A percentile compares a stretch with the other conserved stretches of the same genome.
These are phyloP conservation scores for Sminthurides aquaticus DNA, from an alignment of 2,888 invertebrate genomes.

Conservation along the genomic window DNA sequence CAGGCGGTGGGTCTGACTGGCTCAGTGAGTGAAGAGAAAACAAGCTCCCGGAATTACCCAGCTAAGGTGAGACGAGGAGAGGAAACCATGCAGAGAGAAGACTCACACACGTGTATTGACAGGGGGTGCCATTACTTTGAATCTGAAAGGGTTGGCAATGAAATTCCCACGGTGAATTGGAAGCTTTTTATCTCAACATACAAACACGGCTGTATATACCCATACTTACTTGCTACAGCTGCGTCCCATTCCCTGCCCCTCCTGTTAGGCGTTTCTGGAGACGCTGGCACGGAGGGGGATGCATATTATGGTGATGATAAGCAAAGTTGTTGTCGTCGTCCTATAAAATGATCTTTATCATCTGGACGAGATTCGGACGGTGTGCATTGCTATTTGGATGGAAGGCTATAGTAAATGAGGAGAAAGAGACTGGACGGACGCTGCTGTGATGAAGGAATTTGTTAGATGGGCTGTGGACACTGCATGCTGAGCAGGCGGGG, in stretches of 20 bases:
- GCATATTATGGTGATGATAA: no score
- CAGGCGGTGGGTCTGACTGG: not conserved
- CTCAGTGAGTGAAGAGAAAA: no score
- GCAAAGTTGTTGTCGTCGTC: no score
- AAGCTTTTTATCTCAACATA: slow-evolving; percentile 17
- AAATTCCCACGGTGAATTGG: slow-evolving; percentile 25
- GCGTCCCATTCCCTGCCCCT: no score
- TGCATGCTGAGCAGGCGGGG: not conserved
- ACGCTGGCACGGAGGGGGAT: no score
- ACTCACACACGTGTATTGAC: slow-evolving; percentile 21
- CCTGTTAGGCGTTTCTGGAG: no score
- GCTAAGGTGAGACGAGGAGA: slow-evolving; percentile 11
- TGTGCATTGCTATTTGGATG: no score
- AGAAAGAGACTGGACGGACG: not conserved
- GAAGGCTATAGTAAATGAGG: not conserved
- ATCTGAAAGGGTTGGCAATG: slow-evolving; percentile 21
- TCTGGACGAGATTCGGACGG: no score
- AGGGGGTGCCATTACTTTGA: slow-evolving; percentile 21
- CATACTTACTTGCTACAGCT: no score
- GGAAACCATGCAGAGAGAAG: slow-evolving; percentile 17
- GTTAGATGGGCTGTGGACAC: not conserved
- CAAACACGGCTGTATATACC: no score
- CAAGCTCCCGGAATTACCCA: slow-evolving; percentile 21
- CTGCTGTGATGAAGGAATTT: not conserved
- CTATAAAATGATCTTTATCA: no score